Evolutionary conservation across 1,140 invertebrate genomes (phyloP), one percentile per base, ranked within the genome.

Genomic region (Drosophila saltans): DNA sequence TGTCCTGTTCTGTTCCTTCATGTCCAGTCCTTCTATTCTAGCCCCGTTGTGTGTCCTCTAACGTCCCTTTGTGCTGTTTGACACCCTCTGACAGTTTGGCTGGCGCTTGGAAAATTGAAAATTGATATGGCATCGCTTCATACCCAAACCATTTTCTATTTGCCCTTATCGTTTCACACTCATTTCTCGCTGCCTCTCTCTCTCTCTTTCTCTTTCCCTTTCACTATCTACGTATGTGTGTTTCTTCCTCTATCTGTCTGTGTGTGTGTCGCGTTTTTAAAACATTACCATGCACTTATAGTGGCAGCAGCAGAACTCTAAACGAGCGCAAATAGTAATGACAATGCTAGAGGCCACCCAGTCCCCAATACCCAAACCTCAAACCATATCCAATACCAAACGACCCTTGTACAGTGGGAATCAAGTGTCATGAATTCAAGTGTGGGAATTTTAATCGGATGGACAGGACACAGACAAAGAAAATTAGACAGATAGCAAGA

Each of bases 261-360:
- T 16, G 16, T 16, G 66, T 72, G 57, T 78, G 76, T 73, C 71
- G 78, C 69, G 72, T 72, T 78, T 85, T 73, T 78, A 81, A 85
- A 86, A 85, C 82, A 85, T 85, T 85, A 85, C 79, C 82, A 78
- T 81, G 78, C 82, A 86, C 82, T 86, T 81, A 86, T 45, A 74
- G 75, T 40, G 30, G 70, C 41, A 72, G 69, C 66, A 69, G 67
- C 43, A 77, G 81, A 52, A 24, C 78, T 66, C 81, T 81, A 86
- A 85, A 81, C 82, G 79, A 81, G 81, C 75, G 75, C 78, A 85
- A 86, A 85, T 86, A 81, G 86, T 86, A 89, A 83, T 83, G 83
- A 83, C 83, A 86, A 80, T 69, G 80, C 60, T 62, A 72, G 69
- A 7, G 24, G 6, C 1, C 33, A 5, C 33, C 33, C 45, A 48